Conservation (phyloP, 1,140 invertebrate genomes). For the Aphidius ervi region DNA sequence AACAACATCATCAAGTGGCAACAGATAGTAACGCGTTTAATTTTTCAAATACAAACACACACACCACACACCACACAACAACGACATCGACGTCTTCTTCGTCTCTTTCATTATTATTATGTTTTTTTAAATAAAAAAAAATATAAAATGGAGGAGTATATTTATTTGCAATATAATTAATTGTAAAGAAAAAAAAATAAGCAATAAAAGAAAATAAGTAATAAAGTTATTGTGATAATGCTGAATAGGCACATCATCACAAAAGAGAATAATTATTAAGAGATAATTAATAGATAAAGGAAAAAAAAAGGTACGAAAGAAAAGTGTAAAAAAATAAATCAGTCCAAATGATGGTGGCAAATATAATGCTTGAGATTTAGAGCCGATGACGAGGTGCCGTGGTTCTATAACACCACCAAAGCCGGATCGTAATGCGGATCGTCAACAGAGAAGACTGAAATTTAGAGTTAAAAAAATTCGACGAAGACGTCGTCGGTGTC, state of each 20-base stretch:
- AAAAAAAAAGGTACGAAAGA: neutral
- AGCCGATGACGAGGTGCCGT: constrained; percentile 29
- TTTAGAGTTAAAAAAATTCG: constrained; percentile 31
- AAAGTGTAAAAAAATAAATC: constrained; percentile 2
- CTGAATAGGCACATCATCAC: no score
- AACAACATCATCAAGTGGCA: constrained; percentile 12
- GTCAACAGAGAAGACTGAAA: constrained; percentile 26
- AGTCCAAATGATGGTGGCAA: constrained; percentile 23
- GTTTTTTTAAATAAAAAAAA: neutral
- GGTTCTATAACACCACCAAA: constrained; percentile 26
- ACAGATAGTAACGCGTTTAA: neutral
- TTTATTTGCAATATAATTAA: no score
- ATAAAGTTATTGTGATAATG: no score
- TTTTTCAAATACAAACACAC: neutral
- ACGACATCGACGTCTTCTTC: constrained; percentile 13
- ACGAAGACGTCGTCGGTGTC: constrained; percentile 29
- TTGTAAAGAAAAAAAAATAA: no score
- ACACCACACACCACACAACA: neutral
- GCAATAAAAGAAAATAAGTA: no score
- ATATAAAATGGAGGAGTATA: neutral
- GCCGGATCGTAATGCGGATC: constrained; percentile 23
- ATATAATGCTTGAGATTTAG: constrained; percentile 20
- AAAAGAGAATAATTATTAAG: neutral
- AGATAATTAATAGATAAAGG: neutral
- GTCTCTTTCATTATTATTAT: neutral